phyloP scores from a whole-genome alignment of 2,797 vertebrate species.

The Sebastiscus tertius region DNA sequence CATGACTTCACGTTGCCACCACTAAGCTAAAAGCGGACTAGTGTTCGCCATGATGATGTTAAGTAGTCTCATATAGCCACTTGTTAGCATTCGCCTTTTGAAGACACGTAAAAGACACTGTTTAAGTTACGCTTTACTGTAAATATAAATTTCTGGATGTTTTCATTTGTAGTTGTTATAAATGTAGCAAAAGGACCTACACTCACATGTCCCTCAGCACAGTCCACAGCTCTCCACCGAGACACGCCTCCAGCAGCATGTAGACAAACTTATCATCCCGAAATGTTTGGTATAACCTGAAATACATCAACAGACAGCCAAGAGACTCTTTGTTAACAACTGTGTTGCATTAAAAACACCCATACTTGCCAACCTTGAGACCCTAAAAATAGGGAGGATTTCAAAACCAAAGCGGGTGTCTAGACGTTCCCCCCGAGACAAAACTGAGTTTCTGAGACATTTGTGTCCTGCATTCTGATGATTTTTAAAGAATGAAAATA shows the following conservation, averaged over 20 bases:
- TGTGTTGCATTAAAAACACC: not conserved
- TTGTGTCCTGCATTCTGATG: too few species aligned
- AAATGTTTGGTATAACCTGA: constrained; percentile 85
- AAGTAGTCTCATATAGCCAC: not conserved
- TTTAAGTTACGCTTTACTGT: too few species aligned
- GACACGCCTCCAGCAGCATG: constrained; percentile 86
- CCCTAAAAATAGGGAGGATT: not conserved
- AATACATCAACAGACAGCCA: constrained; percentile 28
- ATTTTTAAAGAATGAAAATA: too few species aligned
- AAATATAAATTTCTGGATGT: too few species aligned
- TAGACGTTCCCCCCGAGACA: too few species aligned
- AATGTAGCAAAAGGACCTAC: constrained; percentile 21
- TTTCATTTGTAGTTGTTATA: not conserved
- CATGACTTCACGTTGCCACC: not conserved
- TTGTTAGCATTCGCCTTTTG: not conserved
- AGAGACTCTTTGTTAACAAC: not conserved
- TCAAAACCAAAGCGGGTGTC: too few species aligned
- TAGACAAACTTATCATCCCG: constrained; percentile 84
- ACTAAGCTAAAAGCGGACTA: not conserved
- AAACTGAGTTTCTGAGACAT: too few species aligned
- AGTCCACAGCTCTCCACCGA: constrained; percentile 87
- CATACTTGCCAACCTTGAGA: too few species aligned
- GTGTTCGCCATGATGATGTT: not conserved
- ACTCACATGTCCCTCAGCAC: constrained; percentile 87
- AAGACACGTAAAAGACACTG: not conserved